These are phyloP conservation scores for Azorinus chamasolen DNA, from an alignment of 2,888 invertebrate genomes.

Conservation along the genomic window DNA sequence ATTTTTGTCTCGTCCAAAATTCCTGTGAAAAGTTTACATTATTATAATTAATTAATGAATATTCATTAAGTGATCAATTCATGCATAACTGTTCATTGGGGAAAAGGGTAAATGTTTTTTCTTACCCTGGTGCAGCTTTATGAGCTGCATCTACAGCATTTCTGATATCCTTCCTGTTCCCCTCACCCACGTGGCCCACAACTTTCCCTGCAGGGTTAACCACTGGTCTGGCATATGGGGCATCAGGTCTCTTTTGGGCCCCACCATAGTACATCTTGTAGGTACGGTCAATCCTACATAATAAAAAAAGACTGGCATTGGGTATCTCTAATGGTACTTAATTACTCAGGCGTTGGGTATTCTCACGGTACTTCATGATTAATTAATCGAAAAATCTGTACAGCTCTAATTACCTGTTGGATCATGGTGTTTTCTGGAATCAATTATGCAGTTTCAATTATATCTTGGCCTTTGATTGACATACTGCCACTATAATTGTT, in stretches of 20 bases:
- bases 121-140: slow-evolving; percentile 87
- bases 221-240: slow-evolving; percentile 84
- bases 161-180: slow-evolving; percentile 86
- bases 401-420: background rate
- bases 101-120: no score
- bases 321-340: background rate
- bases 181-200: slow-evolving; percentile 85
- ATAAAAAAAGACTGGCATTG: background rate
- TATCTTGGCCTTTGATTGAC: no score
- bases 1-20: no score
- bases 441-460: no score
- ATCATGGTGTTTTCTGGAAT: no score
- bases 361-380: no score
- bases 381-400: no score
- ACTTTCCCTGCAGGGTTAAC: slow-evolving; percentile 78
- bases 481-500: no score
- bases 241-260: slow-evolving; percentile 87
- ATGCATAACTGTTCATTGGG: no score
- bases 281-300: slow-evolving; percentile 85
- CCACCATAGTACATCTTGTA: slow-evolving; percentile 88
- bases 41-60: no score
- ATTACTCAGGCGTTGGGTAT: no score
- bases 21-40: background rate
- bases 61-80: no score
- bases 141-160: slow-evolving; percentile 88